Percentiles rank a stretch among this genome's conserved stretches.
These are phyloP conservation scores for Palloptera scutellata DNA, from an alignment of 2,888 invertebrate species.

Conservation along the genomic window DNA sequence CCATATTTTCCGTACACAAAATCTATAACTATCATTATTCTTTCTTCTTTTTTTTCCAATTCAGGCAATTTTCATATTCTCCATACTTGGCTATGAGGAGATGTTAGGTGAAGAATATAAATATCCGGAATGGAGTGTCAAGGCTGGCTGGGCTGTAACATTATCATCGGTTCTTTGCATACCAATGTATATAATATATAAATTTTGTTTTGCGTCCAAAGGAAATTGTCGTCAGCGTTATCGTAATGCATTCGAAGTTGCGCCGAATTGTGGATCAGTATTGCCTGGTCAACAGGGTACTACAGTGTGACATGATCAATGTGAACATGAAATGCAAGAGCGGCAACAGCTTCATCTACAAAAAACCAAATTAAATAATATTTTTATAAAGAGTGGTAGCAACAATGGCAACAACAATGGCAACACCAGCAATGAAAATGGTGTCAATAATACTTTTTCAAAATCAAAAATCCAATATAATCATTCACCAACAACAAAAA, in stretches of 20 bases:
- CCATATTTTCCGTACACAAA: background rate
- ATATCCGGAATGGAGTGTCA: slow-evolving; percentile 84
- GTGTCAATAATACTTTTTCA: slow-evolving; percentile 17
- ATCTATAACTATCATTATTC: background rate
- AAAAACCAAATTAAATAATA: slow-evolving; percentile 22
- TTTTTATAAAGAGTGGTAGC: slow-evolving; percentile 22
- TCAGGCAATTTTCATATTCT: slow-evolving; percentile 83
- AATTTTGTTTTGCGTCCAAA: slow-evolving; percentile 73
- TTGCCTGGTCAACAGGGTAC: slow-evolving; percentile 63
- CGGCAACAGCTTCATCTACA: slow-evolving; percentile 23
- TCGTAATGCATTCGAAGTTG: slow-evolving; percentile 56
- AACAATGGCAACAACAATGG: slow-evolving; percentile 8
- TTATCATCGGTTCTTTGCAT: slow-evolving; percentile 86
- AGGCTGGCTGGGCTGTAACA: slow-evolving; percentile 83
- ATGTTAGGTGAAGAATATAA: slow-evolving; percentile 77
- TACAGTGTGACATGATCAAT: slow-evolving; percentile 61
- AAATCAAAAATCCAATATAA: slow-evolving; percentile 3
- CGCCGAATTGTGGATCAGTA: slow-evolving; percentile 54
- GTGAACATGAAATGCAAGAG: slow-evolving; percentile 14
- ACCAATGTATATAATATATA: slow-evolving; percentile 83
- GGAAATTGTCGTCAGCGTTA: slow-evolving; percentile 64
- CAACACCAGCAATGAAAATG: slow-evolving; percentile 15
- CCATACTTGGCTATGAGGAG: slow-evolving; percentile 80
- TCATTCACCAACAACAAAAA: slow-evolving; percentile 41
- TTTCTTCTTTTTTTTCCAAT: background rate